Conservation (phyloP, 2,797 vertebrate species). For the Chromis chromis region DNA sequence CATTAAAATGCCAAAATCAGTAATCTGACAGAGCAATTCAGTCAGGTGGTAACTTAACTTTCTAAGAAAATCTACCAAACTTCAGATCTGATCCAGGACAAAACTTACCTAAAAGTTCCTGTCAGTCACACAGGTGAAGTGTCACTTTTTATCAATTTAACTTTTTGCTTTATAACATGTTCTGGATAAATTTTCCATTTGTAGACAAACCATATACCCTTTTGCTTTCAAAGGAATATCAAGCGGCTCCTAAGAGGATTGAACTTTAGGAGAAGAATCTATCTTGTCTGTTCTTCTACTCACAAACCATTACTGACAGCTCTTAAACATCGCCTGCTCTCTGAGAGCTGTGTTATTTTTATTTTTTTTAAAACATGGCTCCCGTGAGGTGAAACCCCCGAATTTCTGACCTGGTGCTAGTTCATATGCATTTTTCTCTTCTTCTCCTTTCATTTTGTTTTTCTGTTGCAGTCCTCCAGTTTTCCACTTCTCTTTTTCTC, state of each 20-base stretch:
- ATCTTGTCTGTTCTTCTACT: constrained; percentile 57
- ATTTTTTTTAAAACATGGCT: constrained; percentile 32
- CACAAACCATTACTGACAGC: constrained; percentile 43
- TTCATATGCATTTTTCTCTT: constrained; percentile 19
- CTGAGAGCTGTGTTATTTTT: constrained; percentile 25
- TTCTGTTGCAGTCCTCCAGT: constrained; percentile 1
- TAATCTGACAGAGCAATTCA: background rate
- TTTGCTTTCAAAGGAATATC: constrained; percentile 13
- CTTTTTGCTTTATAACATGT: background rate
- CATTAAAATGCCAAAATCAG: constrained; percentile 12
- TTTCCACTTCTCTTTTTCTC: background rate
- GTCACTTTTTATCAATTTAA: background rate
- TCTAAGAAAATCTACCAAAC: too few relatives aligned
- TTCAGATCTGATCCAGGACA: too few relatives aligned
- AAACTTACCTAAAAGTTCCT: background rate
- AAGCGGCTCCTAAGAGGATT: constrained; percentile 10
- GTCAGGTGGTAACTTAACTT: background rate
- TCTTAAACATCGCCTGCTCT: constrained; percentile 55
- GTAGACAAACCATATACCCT: background rate
- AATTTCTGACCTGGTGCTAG: constrained; percentile 16
- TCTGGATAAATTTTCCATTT: background rate
- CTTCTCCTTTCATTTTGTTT: constrained; percentile 2
- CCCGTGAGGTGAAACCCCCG: constrained; percentile 45
- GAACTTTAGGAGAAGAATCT: constrained; percentile 27
- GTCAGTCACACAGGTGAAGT: background rate